Evolutionary conservation across 2,113 vertebrate genomes (phyloP), one percentile per base, ranked within the genome.

Genomic region (Pachycephala philippinensis): DNA sequence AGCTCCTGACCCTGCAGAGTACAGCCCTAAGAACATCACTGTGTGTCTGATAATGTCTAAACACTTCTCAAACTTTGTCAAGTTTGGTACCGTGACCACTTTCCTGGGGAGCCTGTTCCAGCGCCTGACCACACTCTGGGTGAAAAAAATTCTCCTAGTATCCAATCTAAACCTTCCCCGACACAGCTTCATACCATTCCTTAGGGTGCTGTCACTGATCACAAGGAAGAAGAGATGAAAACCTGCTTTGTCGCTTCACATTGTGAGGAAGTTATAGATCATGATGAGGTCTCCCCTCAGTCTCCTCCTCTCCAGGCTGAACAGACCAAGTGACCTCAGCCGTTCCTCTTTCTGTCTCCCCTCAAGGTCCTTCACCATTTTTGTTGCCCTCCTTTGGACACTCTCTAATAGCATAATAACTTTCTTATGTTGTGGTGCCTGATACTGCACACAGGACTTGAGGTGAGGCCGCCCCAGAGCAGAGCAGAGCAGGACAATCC

Each of bases 381-480:
- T 31, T 35, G 6, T 14, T 86, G 20, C 7, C 4, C 26, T 50
- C 31, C 26, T 57, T 30, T 16, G 31, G 21, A 50, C 6, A 6
- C 10, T 49, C 24, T 49, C 24, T 49, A 57, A 42, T 42, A 40
- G 35, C 20, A 42, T 42, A n/a, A 20, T 21, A 31, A 26, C 31
- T 39, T 47, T 60, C 65, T 53, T 53, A 31, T 5, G 5, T 11
- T 39, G 28, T 39, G 9, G 20, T 14, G 2, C 8, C 35, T 37
- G 30, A 42, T 50, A 76, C 11, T 11, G 16, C 61, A 3, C 21
- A 0, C 17, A 31, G 37, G 2, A 59, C 8, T 76, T 5, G 10
- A 66, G 26, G 19, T 1, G 2, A 66, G 52, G 35, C 16, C 1
- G 0, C 9, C 26, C 9, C 11, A 42, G 15, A 14, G 44, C 35